Base-by-base conservation (phyloP, 2,113 vertebrate species). In the Oreochromis spilurus region DNA sequence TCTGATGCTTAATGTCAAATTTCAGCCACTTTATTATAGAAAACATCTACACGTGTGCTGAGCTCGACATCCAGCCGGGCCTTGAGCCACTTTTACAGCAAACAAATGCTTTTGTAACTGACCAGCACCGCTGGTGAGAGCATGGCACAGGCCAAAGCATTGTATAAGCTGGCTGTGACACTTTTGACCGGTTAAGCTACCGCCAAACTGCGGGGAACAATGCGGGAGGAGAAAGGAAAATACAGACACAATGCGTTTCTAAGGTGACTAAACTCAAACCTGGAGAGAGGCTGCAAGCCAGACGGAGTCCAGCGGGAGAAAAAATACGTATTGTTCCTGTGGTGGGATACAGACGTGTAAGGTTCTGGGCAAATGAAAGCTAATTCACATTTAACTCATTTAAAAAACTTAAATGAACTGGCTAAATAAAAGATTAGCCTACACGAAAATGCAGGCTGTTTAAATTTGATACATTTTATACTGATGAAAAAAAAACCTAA, bases 181-280 rank as follows among this genome's bases (percentile, higher is more conserved):
- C 85, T 87, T 90, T 91, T 91, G 87, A 92, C 91, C 92, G 83
- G 89, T 89, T 94, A 88, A 95, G 31, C 88, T 90, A 79, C 91
- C 89, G 91, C 94, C 93, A 93, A 94, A 93, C 92, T 38, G 91
- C 84, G 5, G 90, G 90, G 58, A 62, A 65, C 83, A 84, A 79
- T 89, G 92, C 80, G 83, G 85, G 84, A 55, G 89, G 82, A 36
- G n/a, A 77, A 67, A 34, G 79, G 29, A 81, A 82, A 87, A 88
- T 43, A 82, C 79, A 77, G 24, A 82, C 86, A 92, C 88, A 94
- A 92, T 86, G 78, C 70, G 93, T 95, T 94, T 92, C 93, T 90
- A 91, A 83, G 91, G 93, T 79, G 87, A 95, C 91, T 9, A 8
- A 94, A 87, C 52, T 72, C 88, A 87, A 94, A 92, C 82, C 79